phyloP scores from a whole-genome alignment of 2,113 vertebrate species.

The Climacteris rufus region DNA sequence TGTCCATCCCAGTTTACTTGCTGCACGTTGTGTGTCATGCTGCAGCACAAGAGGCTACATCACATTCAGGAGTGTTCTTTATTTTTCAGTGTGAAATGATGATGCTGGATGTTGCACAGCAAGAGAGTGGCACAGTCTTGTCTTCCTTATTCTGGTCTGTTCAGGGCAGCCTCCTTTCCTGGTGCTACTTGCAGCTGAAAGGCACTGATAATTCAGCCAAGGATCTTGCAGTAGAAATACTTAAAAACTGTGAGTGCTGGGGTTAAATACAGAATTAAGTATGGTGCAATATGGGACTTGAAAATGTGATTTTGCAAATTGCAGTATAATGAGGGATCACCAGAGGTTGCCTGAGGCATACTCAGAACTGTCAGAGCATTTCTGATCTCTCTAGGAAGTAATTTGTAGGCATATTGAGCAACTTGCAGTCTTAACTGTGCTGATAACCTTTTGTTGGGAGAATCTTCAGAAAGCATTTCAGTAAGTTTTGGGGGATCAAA shows the following conservation, averaged over 20 bases:
- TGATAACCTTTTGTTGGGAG: neutral
- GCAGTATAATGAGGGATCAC: neutral
- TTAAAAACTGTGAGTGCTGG: constrained; percentile 85
- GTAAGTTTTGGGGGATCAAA: neutral
- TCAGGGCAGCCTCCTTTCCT: constrained; percentile 92
- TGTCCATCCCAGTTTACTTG: neutral
- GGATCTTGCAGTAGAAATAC: constrained; percentile 80
- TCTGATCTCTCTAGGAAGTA: neutral
- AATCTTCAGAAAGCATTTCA: neutral
- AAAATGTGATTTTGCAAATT: neutral
- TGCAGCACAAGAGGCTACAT: neutral
- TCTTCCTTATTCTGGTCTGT: constrained; percentile 94
- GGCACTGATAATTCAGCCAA: constrained; percentile 65
- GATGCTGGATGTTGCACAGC: constrained; percentile 76
- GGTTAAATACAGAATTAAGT: neutral
- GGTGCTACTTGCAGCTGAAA: constrained; percentile 95
- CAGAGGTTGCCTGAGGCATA: neutral
- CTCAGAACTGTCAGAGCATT: neutral
- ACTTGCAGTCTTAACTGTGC: neutral
- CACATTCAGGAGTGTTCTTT: neutral
- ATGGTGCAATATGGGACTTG: neutral
- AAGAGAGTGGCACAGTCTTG: constrained; percentile 80
- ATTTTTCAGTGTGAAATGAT: constrained; percentile 85
- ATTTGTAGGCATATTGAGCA: neutral
- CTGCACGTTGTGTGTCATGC: neutral